Percentiles rank a stretch among this genome's conserved stretches.
Conservation (phyloP, 2,113 vertebrate species). For the Condylura cristata region DNA sequence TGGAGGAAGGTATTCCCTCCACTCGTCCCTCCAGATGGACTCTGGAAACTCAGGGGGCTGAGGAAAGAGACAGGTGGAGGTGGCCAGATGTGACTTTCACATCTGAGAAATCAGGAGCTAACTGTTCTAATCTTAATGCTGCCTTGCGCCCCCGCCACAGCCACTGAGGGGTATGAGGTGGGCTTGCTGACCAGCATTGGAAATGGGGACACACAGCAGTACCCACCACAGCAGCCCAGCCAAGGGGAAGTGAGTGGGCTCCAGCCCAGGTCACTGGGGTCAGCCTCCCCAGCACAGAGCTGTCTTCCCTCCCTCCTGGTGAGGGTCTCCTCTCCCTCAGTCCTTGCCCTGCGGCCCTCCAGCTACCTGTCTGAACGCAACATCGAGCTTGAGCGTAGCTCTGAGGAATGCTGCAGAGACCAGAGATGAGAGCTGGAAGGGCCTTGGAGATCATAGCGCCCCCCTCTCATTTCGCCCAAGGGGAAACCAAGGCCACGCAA, state of each 20-base stretch:
- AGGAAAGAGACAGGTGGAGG: not conserved
- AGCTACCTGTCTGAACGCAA: not conserved
- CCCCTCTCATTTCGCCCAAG: not conserved
- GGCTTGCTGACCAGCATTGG: not conserved
- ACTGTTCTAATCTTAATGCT: conserved; percentile 39
- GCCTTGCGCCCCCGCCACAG: not conserved
- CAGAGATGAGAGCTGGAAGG: not conserved
- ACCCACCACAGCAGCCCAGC: not conserved
- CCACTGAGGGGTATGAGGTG: not conserved
- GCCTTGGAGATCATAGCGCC: not conserved
- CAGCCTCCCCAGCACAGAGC: not conserved
- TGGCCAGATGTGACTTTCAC: conserved; percentile 27
- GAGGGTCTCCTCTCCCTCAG: not conserved
- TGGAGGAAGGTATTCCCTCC: not conserved
- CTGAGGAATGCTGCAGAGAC: not conserved
- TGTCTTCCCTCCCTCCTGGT: not conserved
- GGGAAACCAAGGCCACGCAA: not conserved
- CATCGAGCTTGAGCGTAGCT: not conserved
- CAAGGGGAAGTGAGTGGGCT: not conserved
- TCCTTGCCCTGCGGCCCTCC: not conserved
- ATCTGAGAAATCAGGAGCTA: conserved; percentile 30
- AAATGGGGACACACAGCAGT: not conserved
- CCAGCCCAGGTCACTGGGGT: not conserved
- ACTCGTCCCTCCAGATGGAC: not conserved
- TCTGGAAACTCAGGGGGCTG: not conserved